Conservation (phyloP, 2,113 vertebrate species). For the Chaetorhynchus papuensis region DNA sequence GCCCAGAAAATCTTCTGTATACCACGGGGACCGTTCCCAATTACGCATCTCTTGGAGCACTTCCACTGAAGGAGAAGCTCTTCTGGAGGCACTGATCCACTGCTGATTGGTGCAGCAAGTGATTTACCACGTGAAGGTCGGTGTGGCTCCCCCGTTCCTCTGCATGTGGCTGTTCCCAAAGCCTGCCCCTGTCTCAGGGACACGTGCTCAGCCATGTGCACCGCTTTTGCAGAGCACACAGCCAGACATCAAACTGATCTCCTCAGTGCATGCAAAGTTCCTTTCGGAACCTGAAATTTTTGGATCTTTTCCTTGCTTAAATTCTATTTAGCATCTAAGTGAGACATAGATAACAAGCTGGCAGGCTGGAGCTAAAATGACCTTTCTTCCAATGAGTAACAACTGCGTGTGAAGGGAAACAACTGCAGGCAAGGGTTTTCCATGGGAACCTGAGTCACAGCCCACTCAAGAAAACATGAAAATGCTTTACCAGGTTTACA, state of each 20-base stretch:
- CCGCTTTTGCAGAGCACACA: background rate
- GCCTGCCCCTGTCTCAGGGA: background rate
- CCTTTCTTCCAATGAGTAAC: background rate
- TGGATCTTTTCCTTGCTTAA: background rate
- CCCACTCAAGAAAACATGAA: background rate
- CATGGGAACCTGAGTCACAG: background rate
- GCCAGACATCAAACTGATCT: background rate
- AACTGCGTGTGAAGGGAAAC: background rate
- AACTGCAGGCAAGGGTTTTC: background rate
- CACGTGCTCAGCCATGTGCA: accelerated
- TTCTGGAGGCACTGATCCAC: background rate
- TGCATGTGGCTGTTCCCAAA: background rate
- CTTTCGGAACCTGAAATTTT: background rate
- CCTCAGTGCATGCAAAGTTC: background rate
- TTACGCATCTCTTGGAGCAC: background rate
- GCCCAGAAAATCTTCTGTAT: background rate
- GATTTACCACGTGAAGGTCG: background rate
- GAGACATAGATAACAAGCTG: background rate
- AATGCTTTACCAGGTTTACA: background rate
- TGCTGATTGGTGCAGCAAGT: background rate
- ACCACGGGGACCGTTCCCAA: background rate
- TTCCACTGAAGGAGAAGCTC: background rate
- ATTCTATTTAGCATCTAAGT: background rate
- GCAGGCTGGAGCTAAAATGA: background rate
- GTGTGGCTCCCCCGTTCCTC: background rate